These are phyloP conservation scores for Scomber scombrus DNA, from an alignment of 2,113 vertebrate genomes.

Conservation along the genomic window DNA sequence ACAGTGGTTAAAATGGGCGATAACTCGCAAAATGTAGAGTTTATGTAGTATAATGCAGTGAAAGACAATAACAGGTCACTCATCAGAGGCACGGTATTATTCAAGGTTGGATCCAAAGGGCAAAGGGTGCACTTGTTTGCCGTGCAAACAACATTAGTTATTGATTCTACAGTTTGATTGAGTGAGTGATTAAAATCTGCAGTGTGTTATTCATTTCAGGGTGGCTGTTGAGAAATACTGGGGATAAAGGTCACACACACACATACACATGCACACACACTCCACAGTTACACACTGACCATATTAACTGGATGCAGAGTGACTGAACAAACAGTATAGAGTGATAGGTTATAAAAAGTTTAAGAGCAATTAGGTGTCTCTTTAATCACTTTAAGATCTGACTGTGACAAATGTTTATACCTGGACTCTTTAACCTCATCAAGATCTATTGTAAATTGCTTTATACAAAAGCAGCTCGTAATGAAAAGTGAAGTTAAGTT, in stretches of 20 bases:
- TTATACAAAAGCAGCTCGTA: too few species aligned
- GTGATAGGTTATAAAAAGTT: too few species aligned
- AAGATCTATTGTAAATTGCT: too few species aligned
- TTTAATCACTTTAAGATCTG: too few species aligned
- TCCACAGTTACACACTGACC: background rate
- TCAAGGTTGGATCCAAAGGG: constrained; percentile 49
- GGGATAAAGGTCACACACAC: constrained; percentile 52
- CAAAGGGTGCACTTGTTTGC: constrained; percentile 55
- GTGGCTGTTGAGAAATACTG: constrained; percentile 49
- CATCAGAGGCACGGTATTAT: background rate
- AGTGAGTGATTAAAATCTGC: constrained; percentile 43
- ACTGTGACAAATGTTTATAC: too few species aligned
- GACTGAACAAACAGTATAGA: too few species aligned
- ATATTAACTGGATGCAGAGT: background rate
- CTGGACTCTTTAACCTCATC: too few species aligned
- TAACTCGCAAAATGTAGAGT: background rate
- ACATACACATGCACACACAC: too few species aligned
- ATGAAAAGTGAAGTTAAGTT: too few species aligned
- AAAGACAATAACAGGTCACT: constrained; percentile 1
- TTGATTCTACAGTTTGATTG: constrained; percentile 60
- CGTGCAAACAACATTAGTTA: constrained; percentile 24
- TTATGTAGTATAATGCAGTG: background rate
- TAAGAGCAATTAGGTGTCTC: too few species aligned
- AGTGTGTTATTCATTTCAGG: constrained; percentile 1
- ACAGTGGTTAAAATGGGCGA: background rate